Evolutionary conservation across 2,797 vertebrate species (phyloP).

Genomic region (Gobio occitaniae): DNA sequence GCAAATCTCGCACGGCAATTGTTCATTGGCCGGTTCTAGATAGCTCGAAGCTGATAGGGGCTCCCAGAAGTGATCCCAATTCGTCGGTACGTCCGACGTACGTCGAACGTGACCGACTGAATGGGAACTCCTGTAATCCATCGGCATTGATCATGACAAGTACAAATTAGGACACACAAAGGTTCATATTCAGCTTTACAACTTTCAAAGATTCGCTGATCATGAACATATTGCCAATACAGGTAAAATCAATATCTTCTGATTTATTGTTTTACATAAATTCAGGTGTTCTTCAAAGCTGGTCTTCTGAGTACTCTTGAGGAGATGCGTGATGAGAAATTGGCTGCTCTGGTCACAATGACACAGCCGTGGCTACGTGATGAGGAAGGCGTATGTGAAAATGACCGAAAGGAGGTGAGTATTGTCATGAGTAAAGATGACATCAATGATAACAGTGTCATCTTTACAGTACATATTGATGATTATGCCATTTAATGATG

Average conservation of each 20-base stretch:
- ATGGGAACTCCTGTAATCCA: constrained; percentile 80
- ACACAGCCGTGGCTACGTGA: constrained; percentile 82
- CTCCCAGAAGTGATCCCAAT: too few species aligned
- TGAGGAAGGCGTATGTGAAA: constrained; percentile 82
- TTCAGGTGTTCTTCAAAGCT: constrained; percentile 88
- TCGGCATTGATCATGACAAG: constrained; percentile 84
- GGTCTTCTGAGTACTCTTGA: constrained; percentile 85
- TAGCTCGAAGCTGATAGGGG: too few species aligned
- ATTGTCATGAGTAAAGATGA: constrained; percentile 56
- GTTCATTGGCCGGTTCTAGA: too few species aligned
- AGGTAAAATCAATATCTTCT: too few species aligned
- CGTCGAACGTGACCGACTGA: too few species aligned
- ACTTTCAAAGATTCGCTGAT: neutral
- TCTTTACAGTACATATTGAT: neutral
- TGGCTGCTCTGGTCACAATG: constrained; percentile 79
- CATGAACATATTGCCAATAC: neutral
- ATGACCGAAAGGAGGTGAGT: constrained; percentile 81
- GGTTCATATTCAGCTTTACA: constrained; percentile 19
- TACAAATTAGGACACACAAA: constrained; percentile 83
- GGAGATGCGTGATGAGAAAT: constrained; percentile 67
- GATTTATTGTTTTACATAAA: neutral
- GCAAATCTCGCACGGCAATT: too few species aligned
- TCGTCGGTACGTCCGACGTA: too few species aligned
- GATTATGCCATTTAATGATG: neutral
- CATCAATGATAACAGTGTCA: constrained; percentile 64